Percentiles rank a stretch among this genome's conserved stretches.
phyloP scores from a whole-genome alignment of 2,888 invertebrate genomes.

The Ophioninae sp. region DNA sequence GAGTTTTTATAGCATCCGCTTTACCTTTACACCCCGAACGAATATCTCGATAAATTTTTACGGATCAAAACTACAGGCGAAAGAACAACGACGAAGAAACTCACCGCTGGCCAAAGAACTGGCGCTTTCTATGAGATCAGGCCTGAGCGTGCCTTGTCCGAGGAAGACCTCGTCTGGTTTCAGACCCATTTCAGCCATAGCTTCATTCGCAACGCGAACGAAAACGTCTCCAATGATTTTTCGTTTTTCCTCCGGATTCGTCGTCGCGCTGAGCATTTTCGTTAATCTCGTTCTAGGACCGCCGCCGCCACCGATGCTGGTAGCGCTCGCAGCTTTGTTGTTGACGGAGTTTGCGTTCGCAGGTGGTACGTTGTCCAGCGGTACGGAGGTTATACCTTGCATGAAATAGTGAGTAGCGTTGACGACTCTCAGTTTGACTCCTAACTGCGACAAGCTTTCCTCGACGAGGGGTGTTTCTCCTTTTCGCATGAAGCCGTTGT shows the following conservation, averaged over 20 bases:
- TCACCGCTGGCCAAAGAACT: slow-evolving; percentile 89
- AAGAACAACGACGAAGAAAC: not conserved
- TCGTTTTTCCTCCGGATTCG: slow-evolving; percentile 98
- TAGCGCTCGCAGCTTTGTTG: slow-evolving; percentile 75
- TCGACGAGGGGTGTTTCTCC: slow-evolving; percentile 95
- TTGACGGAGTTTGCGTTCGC: slow-evolving; percentile 78
- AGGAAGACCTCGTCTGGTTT: slow-evolving; percentile 96
- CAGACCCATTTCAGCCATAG: slow-evolving; percentile 92
- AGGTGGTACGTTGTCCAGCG: slow-evolving; percentile 80
- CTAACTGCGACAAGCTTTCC: slow-evolving; percentile 90
- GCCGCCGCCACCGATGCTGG: slow-evolving; percentile 56
- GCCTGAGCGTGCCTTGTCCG: slow-evolving; percentile 97
- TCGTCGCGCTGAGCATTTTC: slow-evolving; percentile 91
- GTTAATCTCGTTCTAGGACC: slow-evolving; percentile 85
- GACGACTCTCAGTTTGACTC: slow-evolving; percentile 90
- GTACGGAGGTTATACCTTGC: slow-evolving; percentile 92
- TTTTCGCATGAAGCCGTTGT: slow-evolving; percentile 99
- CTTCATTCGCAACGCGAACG: slow-evolving; percentile 95
- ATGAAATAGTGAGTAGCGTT: slow-evolving; percentile 87
- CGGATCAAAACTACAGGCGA: too few species aligned
- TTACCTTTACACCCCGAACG: slow-evolving; percentile 81
- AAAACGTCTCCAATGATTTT: slow-evolving; percentile 99
- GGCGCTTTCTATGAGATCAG: slow-evolving; percentile 99
- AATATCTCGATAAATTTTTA: not conserved
- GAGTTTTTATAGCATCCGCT: slow-evolving; percentile 99